These are phyloP conservation scores for Boloria euphrosyne DNA, from an alignment of 2,888 invertebrate species.

Conservation along the genomic window DNA sequence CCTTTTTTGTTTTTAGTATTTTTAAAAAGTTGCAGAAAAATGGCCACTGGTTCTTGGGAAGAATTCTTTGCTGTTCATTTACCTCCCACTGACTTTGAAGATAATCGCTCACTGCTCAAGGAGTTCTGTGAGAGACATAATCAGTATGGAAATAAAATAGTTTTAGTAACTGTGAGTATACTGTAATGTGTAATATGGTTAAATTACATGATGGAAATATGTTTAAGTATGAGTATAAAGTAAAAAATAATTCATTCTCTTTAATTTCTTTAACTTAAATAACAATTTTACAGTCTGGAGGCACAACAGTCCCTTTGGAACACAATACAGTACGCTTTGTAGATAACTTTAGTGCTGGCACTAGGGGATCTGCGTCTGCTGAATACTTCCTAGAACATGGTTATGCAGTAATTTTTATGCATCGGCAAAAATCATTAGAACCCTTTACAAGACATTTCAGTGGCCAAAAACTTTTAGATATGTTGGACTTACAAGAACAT, in stretches of 20 bases:
- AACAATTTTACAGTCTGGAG: slow-evolving; percentile 89
- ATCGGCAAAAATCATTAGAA: slow-evolving; percentile 93
- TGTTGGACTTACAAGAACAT: slow-evolving; percentile 86
- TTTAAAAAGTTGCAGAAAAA: slow-evolving; percentile 31
- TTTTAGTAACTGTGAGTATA: slow-evolving; percentile 88
- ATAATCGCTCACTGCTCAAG: slow-evolving; percentile 86
- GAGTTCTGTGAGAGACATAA: slow-evolving; percentile 89
- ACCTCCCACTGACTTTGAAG: slow-evolving; percentile 89
- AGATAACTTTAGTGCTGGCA: slow-evolving; percentile 99
- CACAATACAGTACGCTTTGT: slow-evolving; percentile 98
- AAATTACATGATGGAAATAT: neutral
- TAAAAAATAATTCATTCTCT: neutral
- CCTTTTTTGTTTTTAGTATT: slow-evolving; percentile 1
- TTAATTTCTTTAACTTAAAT: neutral
- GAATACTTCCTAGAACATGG: slow-evolving; percentile 94
- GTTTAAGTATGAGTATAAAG: neutral
- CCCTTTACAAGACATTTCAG: slow-evolving; percentile 95
- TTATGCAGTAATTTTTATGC: slow-evolving; percentile 97
- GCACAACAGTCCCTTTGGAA: slow-evolving; percentile 97
- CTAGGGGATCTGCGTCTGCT: slow-evolving; percentile 95
- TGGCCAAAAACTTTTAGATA: slow-evolving; percentile 89
- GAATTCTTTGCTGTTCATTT: slow-evolving; percentile 91
- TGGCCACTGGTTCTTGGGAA: slow-evolving; percentile 86
- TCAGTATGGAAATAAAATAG: slow-evolving; percentile 86
- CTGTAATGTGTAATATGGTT: neutral